Evolutionary conservation across 1,140 invertebrate genomes (phyloP), one percentile per base, ranked within the genome.

Genomic region (Scaptomyza graminum): DNA sequence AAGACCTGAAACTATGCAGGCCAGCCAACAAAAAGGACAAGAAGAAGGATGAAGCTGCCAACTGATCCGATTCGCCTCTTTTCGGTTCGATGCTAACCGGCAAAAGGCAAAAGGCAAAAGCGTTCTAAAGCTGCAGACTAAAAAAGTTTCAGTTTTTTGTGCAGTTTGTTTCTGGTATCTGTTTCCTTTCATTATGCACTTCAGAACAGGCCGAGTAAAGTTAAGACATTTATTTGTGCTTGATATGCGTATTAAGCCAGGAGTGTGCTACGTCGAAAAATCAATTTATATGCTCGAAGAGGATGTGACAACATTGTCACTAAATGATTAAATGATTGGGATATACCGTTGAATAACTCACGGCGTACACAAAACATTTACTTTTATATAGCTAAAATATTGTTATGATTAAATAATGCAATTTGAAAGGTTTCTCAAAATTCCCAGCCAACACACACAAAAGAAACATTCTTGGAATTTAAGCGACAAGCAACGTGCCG

Each of bases 1-100:
- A 22, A 61, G 52, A 52, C 55, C 59, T 79, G 49, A 51, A 79
- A 51, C 64, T 44, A 65, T 75, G 67, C 64, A 79, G 43, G 63
- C 65, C 55, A 70, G 63, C 1, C 54, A 44, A 41, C 37, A 41
- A 41, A 41, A n/a, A 34, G 44, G 41, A 31, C 31, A 16, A 34
- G 11, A 37, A n/a, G 5, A 11, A 15, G 15, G 13, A 12, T 1
- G 8, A 9, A 9, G 8, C 11, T 15, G 22, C 44, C 64, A 50
- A 34, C 25, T 60, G 43, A 47, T 60, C 56, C 41, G 28, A 60
- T 60, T 31, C 11, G 57, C 11, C 57, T 41, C 25, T 34, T 18
- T 34, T 65, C 51, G 71, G 60, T 74, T 56, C 65, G 71, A 71
- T 80, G 77, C 60, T 65, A 56, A 65, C 44, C 54, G 37, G 55